phyloP scores from a whole-genome alignment of 1,140 invertebrate species.

The Euura saliciscinereae region DNA sequence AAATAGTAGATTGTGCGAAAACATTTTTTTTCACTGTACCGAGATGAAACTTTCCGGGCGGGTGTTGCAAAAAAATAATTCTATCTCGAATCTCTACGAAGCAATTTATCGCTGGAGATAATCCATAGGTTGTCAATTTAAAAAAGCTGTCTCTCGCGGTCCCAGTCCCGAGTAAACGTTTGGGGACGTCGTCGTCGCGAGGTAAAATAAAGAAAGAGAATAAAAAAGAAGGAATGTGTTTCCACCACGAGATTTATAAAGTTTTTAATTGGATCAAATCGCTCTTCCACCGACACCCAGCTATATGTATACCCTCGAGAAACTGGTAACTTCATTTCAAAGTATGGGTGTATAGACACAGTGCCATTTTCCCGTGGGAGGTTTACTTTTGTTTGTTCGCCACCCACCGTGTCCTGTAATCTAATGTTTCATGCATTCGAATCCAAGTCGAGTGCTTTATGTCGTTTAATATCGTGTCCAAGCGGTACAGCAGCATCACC shows the following conservation, averaged over 20 bases:
- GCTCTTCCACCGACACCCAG: neutral
- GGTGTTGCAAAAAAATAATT: no score
- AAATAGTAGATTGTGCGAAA: neutral
- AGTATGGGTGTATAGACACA: neutral
- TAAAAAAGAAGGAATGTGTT: neutral
- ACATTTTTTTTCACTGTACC: neutral
- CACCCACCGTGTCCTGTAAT: neutral
- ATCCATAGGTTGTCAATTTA: no score
- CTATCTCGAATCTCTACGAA: no score
- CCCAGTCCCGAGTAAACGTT: no score
- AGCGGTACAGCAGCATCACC: neutral
- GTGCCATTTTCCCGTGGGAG: neutral
- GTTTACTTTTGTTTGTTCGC: neutral
- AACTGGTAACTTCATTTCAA: neutral
- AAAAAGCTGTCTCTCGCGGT: no score
- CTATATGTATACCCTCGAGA: neutral
- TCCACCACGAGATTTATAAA: neutral
- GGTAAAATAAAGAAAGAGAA: no score
- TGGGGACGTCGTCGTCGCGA: no score
- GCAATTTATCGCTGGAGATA: no score
- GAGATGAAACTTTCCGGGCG: no score
- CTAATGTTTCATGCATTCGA: neutral
- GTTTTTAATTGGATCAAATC: conserved; percentile 2
- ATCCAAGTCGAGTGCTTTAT: conserved; percentile 2
- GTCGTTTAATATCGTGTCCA: neutral